Base-by-base conservation (phyloP, 37 sponge, comb jelly and placozoan genomes). In the Haliclona indistincta region DNA sequence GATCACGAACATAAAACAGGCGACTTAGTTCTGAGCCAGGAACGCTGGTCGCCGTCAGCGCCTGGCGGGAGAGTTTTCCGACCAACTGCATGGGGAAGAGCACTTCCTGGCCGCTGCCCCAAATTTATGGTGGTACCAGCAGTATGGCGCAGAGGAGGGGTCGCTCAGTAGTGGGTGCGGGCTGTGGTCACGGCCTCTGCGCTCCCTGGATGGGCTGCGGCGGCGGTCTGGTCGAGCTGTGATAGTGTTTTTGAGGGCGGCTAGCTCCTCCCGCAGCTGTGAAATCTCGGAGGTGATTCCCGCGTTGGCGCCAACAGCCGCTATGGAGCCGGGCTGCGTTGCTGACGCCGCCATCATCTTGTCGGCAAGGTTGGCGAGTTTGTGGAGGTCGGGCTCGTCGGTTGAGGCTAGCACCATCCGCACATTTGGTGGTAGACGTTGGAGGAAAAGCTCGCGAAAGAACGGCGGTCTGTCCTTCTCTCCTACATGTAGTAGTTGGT, bases 381-480 rank as follows among this genome's bases (percentile, higher is more conserved):
- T 15, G 5, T 43, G 55, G 2, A 88, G 67, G 67, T 56, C 64
- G 40, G 47, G 32, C 52, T 25, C 60, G 38, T 22, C 49, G 15
- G 78, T 43, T 20, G 73, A 82, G 56, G 83, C 83, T 6, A 88
- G 56, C 0, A 88, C 74, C 84, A 88, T 81, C 30, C 88, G 54
- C 10, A 82, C 74, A 33, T 82, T 76, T 15, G 78, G 8, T 1
- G 88, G 83, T 23, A 81, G 72, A 8, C 88, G 67, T 25, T 88
- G 88, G 39, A 88, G 66, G 38, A 63, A 63, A 33, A 63, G 33
- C 64, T 63, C 3, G 3, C 35, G 32, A 37, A 63, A 33, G 35
- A 63, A 63, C 2, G 64, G 36, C 19, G 36, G 29, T 26, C 4
- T 17, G 34, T 32, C 4, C 19, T 36, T 20, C 15, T 71, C 71